Evolutionary conservation across 2,888 invertebrate genomes (phyloP).

Genomic region (Torymus auratus): DNA sequence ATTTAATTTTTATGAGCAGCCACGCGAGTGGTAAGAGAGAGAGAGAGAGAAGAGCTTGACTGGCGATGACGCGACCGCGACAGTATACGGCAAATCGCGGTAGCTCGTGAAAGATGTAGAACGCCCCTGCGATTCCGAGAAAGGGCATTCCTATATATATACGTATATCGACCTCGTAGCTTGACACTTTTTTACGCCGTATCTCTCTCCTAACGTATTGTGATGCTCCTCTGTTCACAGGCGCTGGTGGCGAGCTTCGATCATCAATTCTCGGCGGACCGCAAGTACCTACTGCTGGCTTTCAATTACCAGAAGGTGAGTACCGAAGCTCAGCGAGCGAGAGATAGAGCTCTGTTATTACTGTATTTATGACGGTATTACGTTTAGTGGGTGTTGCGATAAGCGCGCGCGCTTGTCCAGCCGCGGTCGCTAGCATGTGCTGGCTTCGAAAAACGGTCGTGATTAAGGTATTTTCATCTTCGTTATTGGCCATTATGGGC

Average conservation of each 20-base stretch:
- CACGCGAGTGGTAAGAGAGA: not conserved
- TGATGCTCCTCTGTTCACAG: slow-evolving; percentile 66
- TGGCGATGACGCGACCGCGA: slow-evolving; percentile 26
- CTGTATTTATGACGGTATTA: slow-evolving; percentile 40
- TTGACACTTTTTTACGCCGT: no score
- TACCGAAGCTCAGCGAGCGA: slow-evolving; percentile 21
- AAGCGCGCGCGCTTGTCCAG: not conserved
- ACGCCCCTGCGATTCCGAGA: no score
- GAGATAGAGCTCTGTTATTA: slow-evolving; percentile 13
- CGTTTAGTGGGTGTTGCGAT: slow-evolving; percentile 37
- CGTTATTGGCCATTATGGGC: slow-evolving; percentile 40
- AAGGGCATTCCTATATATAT: no score
- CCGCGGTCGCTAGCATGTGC: no score
- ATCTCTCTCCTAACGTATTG: no score
- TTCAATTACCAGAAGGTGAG: slow-evolving; percentile 82
- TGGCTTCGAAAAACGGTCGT: slow-evolving; percentile 20
- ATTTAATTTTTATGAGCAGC: slow-evolving; percentile 27
- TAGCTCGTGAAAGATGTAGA: no score
- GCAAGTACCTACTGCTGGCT: slow-evolving; percentile 81
- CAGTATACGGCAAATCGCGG: slow-evolving; percentile 20
- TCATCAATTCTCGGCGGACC: slow-evolving; percentile 82
- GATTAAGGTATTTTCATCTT: slow-evolving; percentile 40
- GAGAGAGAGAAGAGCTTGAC: not conserved
- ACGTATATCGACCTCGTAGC: no score
- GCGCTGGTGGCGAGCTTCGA: slow-evolving; percentile 76